phyloP scores from a whole-genome alignment of 2,888 invertebrate genomes.

The Ptilodon capucinus region DNA sequence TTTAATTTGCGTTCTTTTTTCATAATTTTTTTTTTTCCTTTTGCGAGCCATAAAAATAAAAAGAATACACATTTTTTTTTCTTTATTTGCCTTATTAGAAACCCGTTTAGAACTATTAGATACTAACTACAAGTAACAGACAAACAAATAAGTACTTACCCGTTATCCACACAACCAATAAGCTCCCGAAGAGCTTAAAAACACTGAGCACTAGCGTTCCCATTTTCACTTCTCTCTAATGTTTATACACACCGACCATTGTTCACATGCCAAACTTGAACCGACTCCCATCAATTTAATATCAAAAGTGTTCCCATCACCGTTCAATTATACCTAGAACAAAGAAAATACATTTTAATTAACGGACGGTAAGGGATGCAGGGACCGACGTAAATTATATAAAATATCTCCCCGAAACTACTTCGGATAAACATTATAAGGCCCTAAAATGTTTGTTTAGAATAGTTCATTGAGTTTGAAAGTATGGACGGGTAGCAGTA shows the following conservation, averaged over 20 bases:
- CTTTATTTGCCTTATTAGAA: no score
- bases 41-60: no score
- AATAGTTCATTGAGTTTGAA: constrained; percentile 36
- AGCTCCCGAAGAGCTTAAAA: constrained; percentile 43
- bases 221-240: constrained; percentile 48
- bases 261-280: constrained; percentile 24
- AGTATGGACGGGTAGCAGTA: constrained; percentile 23
- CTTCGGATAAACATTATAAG: constrained; percentile 35
- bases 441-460: constrained; percentile 27
- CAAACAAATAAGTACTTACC: constrained; percentile 48
- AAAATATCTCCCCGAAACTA: constrained; percentile 27
- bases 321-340: constrained; percentile 52
- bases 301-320: constrained; percentile 26
- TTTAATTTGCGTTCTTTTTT: constrained; percentile 17
- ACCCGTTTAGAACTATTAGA: no score
- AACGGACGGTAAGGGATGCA: constrained; percentile 6
- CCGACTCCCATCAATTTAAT: constrained; percentile 13
- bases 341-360: constrained; percentile 49
- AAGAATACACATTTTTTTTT: no score
- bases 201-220: constrained; percentile 48
- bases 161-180: constrained; percentile 61
- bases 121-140: no score
- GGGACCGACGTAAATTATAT: constrained; percentile 23
- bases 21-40: neutral
- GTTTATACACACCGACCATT: constrained; percentile 32